Base-by-base conservation (phyloP, 2,797 vertebrate species). In the Sarcophilus harrisii region DNA sequence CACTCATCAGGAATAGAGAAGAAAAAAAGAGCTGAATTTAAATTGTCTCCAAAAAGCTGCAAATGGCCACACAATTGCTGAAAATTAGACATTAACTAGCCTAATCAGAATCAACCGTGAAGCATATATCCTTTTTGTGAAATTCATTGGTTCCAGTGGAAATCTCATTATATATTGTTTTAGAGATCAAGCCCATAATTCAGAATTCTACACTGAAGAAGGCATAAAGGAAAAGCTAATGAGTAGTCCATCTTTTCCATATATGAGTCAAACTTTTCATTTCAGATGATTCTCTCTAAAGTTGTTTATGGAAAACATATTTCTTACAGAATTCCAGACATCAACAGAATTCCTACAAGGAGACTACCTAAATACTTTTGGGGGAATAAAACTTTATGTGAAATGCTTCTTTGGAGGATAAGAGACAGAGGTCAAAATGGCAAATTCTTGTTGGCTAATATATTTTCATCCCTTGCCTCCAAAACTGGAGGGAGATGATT, bases 1-100 rank as follows among this genome's bases (percentile, higher is more conserved):
- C n/a, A 81, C 81, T 38, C 18, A 81, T n/a, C 2, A 45, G n/a
- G 18, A 1, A 45, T 3, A 24, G n/a, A 38, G n/a, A 81, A 66
- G 29, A 13, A 60, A 62, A 62, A 30, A 62, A 62, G 6, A n/a
- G 8, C 18, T 81, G 66, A 45, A 21, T 81, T 24, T 29, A 45
- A 81, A 81, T 81, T 13, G 18, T 18, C 6, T 81, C 66, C 66
- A 81, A 81, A 49, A n/a, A 55, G n/a, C 54, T 62, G 81, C 73
- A 90, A 90, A 94, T 89, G 58, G 49, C 57, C 91, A 91, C 38
- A 94, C 55, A 45, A 57, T 96, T 81, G 60, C 27, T 94, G 52
- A 28, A 38, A 38, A 94, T 94, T 92, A 57, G 57, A 60, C 57
- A 32, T 60, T 30, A 91, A 57, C 73, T 73, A 54, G 92, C 91